Percentiles rank a stretch among this genome's conserved stretches.
These are phyloP conservation scores for Champsocephalus gunnari DNA, from an alignment of 2,797 vertebrate genomes.

Conservation along the genomic window DNA sequence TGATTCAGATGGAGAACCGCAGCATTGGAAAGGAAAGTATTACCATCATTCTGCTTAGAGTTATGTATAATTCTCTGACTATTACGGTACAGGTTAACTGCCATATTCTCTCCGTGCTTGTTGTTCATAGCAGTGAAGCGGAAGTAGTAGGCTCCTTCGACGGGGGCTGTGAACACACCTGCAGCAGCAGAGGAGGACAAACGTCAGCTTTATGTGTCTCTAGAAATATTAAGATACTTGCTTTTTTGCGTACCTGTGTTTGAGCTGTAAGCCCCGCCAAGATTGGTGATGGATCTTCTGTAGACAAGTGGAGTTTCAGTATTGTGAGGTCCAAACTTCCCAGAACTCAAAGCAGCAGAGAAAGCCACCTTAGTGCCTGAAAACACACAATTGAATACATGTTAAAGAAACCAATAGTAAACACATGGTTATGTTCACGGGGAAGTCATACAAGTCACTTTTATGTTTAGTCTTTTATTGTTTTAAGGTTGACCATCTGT, in stretches of 20 bases:
- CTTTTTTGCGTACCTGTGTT: slow-evolving; percentile 4
- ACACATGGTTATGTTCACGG: not conserved
- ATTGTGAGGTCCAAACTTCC: slow-evolving; percentile 19
- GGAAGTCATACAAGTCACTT: not conserved
- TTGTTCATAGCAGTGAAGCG: slow-evolving; percentile 32
- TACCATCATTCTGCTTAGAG: not conserved
- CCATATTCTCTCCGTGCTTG: not conserved
- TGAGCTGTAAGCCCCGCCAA: not conserved
- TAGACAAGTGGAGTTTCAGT: slow-evolving; percentile 26
- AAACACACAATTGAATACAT: not conserved
- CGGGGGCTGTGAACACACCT: slow-evolving; percentile 23
- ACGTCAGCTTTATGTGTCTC: not conserved
- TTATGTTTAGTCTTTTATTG: not conserved
- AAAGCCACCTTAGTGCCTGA: slow-evolving; percentile 18
- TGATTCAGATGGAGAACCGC: slow-evolving; percentile 25
- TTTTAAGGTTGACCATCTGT: not conserved
- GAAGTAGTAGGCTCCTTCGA: slow-evolving; percentile 30
- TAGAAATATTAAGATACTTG: not conserved
- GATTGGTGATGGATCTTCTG: slow-evolving; percentile 13
- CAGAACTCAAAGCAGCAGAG: slow-evolving; percentile 13
- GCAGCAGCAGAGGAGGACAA: not conserved
- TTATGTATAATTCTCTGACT: slow-evolving; percentile 11
- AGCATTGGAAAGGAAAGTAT: not conserved
- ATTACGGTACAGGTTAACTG: not conserved
- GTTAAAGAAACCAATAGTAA: not conserved